Evolutionary conservation across 1,140 invertebrate species (phyloP).

Genomic region (Conus betulinus): DNA sequence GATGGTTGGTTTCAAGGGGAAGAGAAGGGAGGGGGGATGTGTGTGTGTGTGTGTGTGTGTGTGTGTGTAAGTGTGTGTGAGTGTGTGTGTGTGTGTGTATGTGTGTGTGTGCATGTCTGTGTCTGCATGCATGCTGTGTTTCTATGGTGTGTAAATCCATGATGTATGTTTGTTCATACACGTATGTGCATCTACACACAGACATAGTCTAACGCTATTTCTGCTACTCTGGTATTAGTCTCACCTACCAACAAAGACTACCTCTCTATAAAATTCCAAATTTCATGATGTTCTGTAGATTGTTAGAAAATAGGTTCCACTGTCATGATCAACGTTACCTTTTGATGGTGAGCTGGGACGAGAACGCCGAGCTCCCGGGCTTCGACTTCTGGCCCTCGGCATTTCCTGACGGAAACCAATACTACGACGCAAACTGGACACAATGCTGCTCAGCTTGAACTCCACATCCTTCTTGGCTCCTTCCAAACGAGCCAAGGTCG

Average conservation of each 20-base stretch:
- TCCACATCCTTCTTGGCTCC: conserved; percentile 87
- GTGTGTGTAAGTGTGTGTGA: not conserved
- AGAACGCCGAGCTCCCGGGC: conserved; percentile 66
- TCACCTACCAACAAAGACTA: too few relatives aligned
- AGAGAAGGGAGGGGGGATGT: not conserved
- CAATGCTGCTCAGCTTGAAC: conserved; percentile 88
- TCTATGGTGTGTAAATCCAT: too few relatives aligned
- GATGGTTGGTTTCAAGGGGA: not conserved
- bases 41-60: not conserved
- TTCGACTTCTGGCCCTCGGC: conserved; percentile 69
- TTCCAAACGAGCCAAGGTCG: conserved; percentile 86
- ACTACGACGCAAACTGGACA: conserved; percentile 86
- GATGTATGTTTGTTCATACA: too few relatives aligned
- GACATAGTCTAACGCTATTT: too few relatives aligned
- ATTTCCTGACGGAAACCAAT: conserved; percentile 82
- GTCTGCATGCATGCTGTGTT: not conserved
- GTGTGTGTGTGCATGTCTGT: not conserved
- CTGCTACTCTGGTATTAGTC: too few relatives aligned
- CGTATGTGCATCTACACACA: too few relatives aligned
- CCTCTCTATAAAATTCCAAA: too few relatives aligned
- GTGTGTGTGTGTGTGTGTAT: not conserved
- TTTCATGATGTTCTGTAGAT: too few relatives aligned
- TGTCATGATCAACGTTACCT: conserved; percentile 53
- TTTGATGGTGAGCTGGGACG: conserved; percentile 73
- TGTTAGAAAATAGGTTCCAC: too few relatives aligned